These are phyloP conservation scores for Doryteuthis pealeii DNA, from an alignment of 1,140 invertebrate genomes.

Conservation along the genomic window DNA sequence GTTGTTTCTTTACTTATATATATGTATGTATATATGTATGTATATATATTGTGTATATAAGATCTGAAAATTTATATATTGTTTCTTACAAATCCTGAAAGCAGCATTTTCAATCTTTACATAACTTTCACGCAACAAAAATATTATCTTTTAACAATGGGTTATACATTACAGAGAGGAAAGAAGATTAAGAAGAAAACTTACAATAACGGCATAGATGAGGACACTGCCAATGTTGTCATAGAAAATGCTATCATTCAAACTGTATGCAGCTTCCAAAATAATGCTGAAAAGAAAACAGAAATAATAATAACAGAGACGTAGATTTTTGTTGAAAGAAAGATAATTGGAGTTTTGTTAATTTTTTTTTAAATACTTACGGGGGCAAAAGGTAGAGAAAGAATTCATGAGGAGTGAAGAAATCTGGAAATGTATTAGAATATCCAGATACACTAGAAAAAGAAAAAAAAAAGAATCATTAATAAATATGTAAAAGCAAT, in stretches of 20 bases:
- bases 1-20: too few species aligned
- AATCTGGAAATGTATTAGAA: neutral
- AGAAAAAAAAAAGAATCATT: neutral
- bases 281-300: slow-evolving; percentile 71
- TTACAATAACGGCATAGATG: slow-evolving; percentile 88
- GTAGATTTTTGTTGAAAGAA: too few species aligned
- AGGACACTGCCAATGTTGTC: slow-evolving; percentile 96
- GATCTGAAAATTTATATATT: too few species aligned
- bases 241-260: slow-evolving; percentile 94
- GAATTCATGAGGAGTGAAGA: slow-evolving; percentile 4
- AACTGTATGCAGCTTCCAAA: slow-evolving; percentile 95
- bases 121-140: too few species aligned
- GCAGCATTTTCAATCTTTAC: too few species aligned
- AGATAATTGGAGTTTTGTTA: too few species aligned
- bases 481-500: too few species aligned
- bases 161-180: too few species aligned
- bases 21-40: too few species aligned
- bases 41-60: too few species aligned
- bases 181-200: slow-evolving; percentile 26
- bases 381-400: slow-evolving; percentile 6
- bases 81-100: too few species aligned
- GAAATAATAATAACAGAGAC: neutral
- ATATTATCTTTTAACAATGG: too few species aligned
- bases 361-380: neutral
- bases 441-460: neutral